Conservation (phyloP, 2,797 vertebrate species). For the Peromyscus attwateri region DNA sequence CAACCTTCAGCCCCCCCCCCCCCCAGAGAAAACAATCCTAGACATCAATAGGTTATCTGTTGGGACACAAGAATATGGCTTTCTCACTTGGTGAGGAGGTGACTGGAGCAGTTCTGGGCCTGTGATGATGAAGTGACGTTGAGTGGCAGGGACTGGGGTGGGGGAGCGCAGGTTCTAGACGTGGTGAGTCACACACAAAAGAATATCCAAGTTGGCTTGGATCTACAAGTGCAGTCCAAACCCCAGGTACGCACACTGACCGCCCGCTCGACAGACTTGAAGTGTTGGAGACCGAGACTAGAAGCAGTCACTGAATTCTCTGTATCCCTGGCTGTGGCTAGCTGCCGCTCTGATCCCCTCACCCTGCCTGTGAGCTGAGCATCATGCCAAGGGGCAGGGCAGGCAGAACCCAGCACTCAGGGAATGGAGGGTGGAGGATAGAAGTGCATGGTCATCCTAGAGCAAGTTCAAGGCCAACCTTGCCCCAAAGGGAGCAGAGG, state of each 20-base stretch:
- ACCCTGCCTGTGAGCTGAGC: not conserved
- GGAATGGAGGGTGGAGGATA: not conserved
- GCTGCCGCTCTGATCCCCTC: not conserved
- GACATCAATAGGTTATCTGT: not conserved
- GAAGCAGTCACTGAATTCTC: not conserved
- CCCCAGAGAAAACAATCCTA: not conserved
- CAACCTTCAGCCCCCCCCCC: not conserved
- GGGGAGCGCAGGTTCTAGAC: not conserved
- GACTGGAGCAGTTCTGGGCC: not conserved
- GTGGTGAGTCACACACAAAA: not conserved
- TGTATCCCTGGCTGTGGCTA: not conserved
- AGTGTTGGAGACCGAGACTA: no score
- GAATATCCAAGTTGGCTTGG: not conserved
- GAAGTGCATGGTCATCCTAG: not conserved
- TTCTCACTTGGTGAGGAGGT: not conserved
- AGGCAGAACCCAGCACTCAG: not conserved
- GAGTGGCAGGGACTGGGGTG: not conserved
- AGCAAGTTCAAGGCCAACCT: not conserved
- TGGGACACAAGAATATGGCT: not conserved
- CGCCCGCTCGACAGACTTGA: not conserved
- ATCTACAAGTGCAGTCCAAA: accelerated
- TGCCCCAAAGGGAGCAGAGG: not conserved
- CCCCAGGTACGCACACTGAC: accelerated
- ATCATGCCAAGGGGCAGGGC: not conserved
- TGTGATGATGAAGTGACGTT: not conserved